Base-by-base conservation (phyloP, 2,888 invertebrate species). In the Rosalia funebris region DNA sequence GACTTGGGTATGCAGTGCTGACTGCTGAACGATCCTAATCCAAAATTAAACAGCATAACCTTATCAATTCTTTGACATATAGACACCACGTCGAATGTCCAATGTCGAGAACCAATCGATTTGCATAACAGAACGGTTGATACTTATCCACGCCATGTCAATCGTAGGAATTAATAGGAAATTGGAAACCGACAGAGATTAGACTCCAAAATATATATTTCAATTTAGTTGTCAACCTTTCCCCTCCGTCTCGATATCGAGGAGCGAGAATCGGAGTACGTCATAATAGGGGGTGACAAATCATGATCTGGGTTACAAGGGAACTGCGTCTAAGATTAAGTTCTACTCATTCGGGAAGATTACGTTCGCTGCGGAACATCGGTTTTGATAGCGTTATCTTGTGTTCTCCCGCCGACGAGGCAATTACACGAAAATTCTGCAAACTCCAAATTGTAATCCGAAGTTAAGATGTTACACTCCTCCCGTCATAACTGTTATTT, bases 231-330 rank as follows among this genome's bases (percentile, higher is more conserved):
- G 34, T 39, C 42, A 31, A 32, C 14, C 25, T 19, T 20, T 46
- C 37, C 20, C n/a, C n/a, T n/a, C 50, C 19, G 50, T 37, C 19
- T 17, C 5, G 31, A 31, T 16, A 39, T 41, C 37, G 32, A 53
- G 25, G 52, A 42, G 32, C 25, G 41, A 46, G 32, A 16, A 25
- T 20, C 14, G 62, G 71, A 71, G 71, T 65, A 64, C 69, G 65
- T 69, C 74, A 67, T 72, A 74, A 74, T 73, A 73, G 71, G 71
- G 75, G 73, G 69, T 73, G 73, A 75, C 73, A 76, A 75, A 76
- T 75, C 75, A 71, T 72, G 71, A 71, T 68, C 68, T 65, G 65
- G 70, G 69, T 74, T 72, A 69, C 71, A 65, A 64, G 65, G 71
- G 71, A 72, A 68, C 71, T 71, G 71, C 70, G 69, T 70, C 72